Evolutionary conservation across 2,113 vertebrate species (phyloP).

Genomic region (Probosciger aterrimus): DNA sequence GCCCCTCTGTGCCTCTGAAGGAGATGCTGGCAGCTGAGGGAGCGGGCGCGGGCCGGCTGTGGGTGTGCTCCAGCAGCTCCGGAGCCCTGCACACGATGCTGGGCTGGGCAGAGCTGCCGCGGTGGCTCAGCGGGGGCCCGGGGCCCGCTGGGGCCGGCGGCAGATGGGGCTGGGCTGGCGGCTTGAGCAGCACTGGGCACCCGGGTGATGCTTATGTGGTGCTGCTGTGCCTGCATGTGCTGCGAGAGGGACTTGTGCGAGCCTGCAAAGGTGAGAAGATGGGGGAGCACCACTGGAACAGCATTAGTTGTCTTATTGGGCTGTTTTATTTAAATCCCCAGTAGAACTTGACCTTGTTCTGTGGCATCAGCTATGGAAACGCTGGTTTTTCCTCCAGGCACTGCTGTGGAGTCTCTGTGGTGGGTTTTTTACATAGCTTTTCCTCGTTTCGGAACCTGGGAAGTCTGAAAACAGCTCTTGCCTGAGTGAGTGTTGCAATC

Average conservation of each 20-base stretch:
- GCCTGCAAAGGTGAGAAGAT: constrained; percentile 67
- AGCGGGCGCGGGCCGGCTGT: not conserved
- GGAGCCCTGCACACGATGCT: not conserved
- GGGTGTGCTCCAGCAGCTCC: not conserved
- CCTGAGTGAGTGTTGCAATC: constrained; percentile 38
- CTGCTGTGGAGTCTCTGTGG: not conserved
- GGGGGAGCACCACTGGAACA: not conserved
- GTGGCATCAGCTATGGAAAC: constrained; percentile 25
- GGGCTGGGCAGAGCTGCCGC: constrained; percentile 19
- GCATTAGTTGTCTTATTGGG: not conserved
- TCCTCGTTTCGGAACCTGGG: constrained; percentile 35
- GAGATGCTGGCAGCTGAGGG: not conserved
- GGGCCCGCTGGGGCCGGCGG: not conserved
- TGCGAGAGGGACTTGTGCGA: constrained; percentile 57
- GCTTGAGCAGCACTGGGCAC: not conserved
- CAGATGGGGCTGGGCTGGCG: not conserved
- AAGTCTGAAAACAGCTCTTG: constrained; percentile 32
- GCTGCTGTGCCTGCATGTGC: constrained; percentile 69
- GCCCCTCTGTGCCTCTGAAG: not conserved
- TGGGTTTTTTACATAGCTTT: not conserved
- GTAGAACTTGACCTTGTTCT: constrained; percentile 54
- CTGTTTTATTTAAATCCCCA: not conserved
- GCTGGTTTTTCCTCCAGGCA: not conserved
- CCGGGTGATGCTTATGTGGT: constrained; percentile 66
- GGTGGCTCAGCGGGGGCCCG: not conserved